Base-by-base conservation (phyloP, 2,888 invertebrate genomes). In the Onthophagus sagittarius region DNA sequence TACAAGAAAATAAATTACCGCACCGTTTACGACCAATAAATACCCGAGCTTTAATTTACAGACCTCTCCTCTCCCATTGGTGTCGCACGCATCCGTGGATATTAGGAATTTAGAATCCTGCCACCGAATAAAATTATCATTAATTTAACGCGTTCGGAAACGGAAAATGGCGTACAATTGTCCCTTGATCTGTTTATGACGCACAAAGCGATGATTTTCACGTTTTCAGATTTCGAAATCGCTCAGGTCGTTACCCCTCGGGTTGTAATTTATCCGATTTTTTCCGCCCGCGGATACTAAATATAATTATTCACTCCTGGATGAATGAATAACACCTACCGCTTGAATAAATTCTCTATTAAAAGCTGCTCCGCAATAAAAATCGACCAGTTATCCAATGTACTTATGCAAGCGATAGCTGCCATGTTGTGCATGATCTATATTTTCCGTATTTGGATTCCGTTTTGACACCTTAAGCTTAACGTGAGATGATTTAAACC, bases 101-200 rank as follows among this genome's bases (percentile, higher is more conserved):
- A 67, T 67, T 67, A 67, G 67, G 67, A 32, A 67, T 67, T 67
- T 67, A 67, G 67, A 67, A 67, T 67, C 67, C 32, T 67, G 67
- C 67, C 67, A 67, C 67, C 67, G 67, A 67, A 67, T 67, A 67
- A 67, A 67, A 67, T 67, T 67, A 67, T 23, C 67, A 67, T 67
- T 67, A 67, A 67, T 67, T 67, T 31, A 67, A 67, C 67, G 67
- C 67, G 23, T 67, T 53, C 39, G 39, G 39, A 53, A 53, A 53
- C 11, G 9, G 32, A 67, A 67, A 67, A 67, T 67, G 32, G 67
- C 67, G 67, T 67, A 32, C 23, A 67, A 67, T 67, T 67, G 67
- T 67, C 67, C 67, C 11, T 7, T 67, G 67, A 67, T 23, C 67
- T 67, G 67, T 67, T 67, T 67, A 67, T 31, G 67, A 67, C 39